A percentile compares a stretch with the other conserved stretches of the same genome.
These are phyloP conservation scores for Cerastis leucographa DNA, from an alignment of 2,888 invertebrate species.

Conservation along the genomic window DNA sequence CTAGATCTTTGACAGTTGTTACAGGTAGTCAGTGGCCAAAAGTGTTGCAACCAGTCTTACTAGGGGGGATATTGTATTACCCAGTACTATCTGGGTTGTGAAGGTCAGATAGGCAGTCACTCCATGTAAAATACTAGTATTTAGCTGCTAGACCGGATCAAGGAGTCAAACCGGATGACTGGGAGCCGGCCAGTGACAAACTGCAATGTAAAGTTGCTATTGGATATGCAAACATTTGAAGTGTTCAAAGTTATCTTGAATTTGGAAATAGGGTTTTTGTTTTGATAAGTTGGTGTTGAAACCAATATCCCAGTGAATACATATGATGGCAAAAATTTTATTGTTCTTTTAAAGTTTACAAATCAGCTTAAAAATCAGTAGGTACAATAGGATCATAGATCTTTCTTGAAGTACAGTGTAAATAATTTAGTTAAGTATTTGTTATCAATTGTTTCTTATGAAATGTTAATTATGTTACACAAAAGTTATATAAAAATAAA, in stretches of 20 bases:
- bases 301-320: not conserved
- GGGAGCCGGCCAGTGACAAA: too few species aligned
- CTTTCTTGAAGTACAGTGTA: conserved; percentile 47
- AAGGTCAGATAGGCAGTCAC: too few species aligned
- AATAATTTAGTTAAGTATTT: conserved; percentile 55
- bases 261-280: not conserved
- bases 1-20: too few species aligned
- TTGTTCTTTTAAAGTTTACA: not conserved
- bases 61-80: too few species aligned
- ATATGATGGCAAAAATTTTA: not conserved
- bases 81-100: too few species aligned
- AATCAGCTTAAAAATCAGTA: conserved; percentile 22
- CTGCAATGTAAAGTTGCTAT: not conserved
- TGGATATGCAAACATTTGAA: not conserved
- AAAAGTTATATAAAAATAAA: conserved; percentile 55
- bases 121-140: too few species aligned
- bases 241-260: not conserved
- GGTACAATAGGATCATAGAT: conserved; percentile 35
- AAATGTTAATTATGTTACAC: conserved; percentile 49
- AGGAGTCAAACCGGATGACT: too few species aligned
- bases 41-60: too few species aligned
- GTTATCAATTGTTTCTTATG: conserved; percentile 39
- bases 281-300: not conserved
- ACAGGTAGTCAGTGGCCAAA: too few species aligned
- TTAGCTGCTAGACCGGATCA: too few species aligned